Conservation (phyloP, 2,888 invertebrate species). For the Drosophila putrida region DNA sequence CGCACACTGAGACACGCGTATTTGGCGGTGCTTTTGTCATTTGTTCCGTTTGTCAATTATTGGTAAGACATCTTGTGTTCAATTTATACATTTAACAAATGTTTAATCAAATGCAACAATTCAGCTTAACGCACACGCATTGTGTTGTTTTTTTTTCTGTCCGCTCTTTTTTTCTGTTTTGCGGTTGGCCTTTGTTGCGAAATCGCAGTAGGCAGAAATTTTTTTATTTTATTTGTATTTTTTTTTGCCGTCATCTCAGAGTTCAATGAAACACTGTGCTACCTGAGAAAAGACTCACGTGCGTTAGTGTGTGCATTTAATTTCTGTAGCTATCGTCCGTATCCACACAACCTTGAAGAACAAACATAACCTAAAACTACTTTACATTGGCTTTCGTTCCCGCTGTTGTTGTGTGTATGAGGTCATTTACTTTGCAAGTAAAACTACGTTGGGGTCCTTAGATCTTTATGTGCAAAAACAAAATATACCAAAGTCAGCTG, state of each 20-base stretch:
- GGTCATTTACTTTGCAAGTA: conserved; percentile 73
- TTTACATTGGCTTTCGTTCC: conserved; percentile 41
- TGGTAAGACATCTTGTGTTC: conserved; percentile 23
- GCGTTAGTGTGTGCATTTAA: conserved; percentile 9
- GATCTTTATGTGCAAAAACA: conserved; percentile 13
- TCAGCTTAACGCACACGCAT: conserved; percentile 11
- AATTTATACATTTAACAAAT: conserved; percentile 9
- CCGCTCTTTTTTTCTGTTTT: conserved; percentile 18
- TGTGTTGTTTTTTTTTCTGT: conserved; percentile 6
- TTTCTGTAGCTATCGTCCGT: conserved; percentile 18
- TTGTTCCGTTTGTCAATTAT: conserved; percentile 16
- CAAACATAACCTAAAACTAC: conserved; percentile 73
- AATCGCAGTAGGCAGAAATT: conserved; percentile 35
- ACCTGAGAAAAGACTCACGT: conserved; percentile 19
- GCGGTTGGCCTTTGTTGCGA: conserved; percentile 49
- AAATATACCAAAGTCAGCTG: background rate
- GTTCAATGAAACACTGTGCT: conserved; percentile 52
- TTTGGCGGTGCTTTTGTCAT: conserved; percentile 50
- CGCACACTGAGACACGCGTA: conserved; percentile 39
- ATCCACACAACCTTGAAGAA: conserved; percentile 66
- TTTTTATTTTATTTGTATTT: conserved; percentile 12
- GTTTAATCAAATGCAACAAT: conserved; percentile 13
- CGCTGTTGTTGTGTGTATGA: conserved; percentile 52
- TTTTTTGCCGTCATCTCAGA: conserved; percentile 6
- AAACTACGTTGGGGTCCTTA: conserved; percentile 41